Conservation (phyloP, 2,888 invertebrate genomes). For the Oeneis ivallda region DNA sequence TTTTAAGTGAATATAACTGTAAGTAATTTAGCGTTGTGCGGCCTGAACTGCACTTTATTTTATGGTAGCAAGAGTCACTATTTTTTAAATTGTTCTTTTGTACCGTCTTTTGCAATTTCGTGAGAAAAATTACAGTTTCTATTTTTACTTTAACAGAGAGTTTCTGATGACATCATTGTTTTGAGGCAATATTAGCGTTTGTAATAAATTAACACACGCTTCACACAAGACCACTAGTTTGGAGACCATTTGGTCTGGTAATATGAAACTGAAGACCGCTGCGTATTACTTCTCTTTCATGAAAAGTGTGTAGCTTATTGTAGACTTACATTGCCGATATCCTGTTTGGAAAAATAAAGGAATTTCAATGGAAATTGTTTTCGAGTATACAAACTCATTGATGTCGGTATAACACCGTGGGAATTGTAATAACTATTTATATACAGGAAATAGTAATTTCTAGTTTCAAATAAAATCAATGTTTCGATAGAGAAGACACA, state of each 20-base stretch:
- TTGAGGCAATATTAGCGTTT: no score
- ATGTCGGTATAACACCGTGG: constrained; percentile 15
- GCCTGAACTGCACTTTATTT: no score
- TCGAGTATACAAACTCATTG: constrained; percentile 17
- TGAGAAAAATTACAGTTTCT: no score
- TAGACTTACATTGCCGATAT: constrained; percentile 23
- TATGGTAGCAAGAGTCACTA: no score
- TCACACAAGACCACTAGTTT: neutral
- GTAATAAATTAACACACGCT: no score
- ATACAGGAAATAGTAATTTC: neutral
- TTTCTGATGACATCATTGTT: no score
- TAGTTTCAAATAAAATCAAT: neutral
- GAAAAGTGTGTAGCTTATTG: neutral
- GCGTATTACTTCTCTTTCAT: neutral
- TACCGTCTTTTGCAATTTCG: no score
- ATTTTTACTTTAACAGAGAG: no score
- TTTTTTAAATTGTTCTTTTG: no score
- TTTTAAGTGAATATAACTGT: no score
- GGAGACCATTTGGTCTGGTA: neutral
- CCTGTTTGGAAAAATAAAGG: constrained; percentile 36
- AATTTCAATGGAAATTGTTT: constrained; percentile 34
- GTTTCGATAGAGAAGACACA: no score
- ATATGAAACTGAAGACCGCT: neutral
- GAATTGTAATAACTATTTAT: neutral
- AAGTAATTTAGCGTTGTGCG: no score